phyloP scores from a whole-genome alignment of 2,888 invertebrate genomes.

The Hypena proboscidalis region DNA sequence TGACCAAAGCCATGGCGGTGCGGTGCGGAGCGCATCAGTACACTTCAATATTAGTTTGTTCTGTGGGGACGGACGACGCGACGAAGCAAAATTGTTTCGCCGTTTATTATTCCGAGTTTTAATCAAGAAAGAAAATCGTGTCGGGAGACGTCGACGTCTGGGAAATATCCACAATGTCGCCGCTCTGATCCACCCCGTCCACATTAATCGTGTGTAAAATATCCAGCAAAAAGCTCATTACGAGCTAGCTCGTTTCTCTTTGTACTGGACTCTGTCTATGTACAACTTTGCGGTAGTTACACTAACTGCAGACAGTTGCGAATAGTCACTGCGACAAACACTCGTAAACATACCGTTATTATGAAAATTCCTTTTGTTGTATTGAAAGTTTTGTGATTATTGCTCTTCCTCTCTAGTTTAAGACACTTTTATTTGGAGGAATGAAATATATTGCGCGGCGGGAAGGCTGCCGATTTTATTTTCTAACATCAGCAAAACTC shows the following conservation, averaged over 20 bases:
- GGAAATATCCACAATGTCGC: constrained; percentile 61
- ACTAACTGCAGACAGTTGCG: constrained; percentile 38
- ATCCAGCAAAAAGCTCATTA: constrained; percentile 59
- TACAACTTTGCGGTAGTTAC: constrained; percentile 36
- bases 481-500: constrained; percentile 33
- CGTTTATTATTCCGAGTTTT: constrained; percentile 82
- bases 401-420: constrained; percentile 18
- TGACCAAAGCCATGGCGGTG: constrained; percentile 47
- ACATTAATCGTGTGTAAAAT: constrained; percentile 70
- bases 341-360: constrained; percentile 27
- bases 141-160: constrained; percentile 59
- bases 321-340: constrained; percentile 29
- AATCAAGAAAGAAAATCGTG: constrained; percentile 74
- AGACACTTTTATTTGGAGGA: constrained; percentile 1
- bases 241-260: constrained; percentile 42
- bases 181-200: constrained; percentile 54
- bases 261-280: constrained; percentile 41
- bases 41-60: constrained; percentile 72
- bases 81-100: constrained; percentile 73
- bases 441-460: constrained; percentile 25
- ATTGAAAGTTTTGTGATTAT: constrained; percentile 26
- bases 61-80: constrained; percentile 51
- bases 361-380: constrained; percentile 31
- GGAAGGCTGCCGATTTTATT: constrained; percentile 28
- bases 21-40: constrained; percentile 48